Evolutionary conservation across 2,797 vertebrate genomes (phyloP).

Genomic region (Pseudopleuronectes americanus): DNA sequence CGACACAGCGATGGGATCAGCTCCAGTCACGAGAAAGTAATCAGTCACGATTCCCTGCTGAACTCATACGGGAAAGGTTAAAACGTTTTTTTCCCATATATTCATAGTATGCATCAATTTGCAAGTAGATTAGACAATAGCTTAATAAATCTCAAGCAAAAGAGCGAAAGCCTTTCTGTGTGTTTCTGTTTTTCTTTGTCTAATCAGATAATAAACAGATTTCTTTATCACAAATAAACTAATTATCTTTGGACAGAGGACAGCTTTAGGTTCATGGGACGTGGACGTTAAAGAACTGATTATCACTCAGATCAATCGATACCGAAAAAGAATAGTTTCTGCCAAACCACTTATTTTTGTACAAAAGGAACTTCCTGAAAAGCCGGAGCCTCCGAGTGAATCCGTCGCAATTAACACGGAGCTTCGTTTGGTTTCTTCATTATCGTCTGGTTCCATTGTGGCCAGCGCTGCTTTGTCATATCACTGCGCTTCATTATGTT

Average conservation of each 20-base stretch:
- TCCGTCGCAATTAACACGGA: slow-evolving; percentile 25
- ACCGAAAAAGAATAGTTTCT: slow-evolving; percentile 10
- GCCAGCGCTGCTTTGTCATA: slow-evolving; percentile 31
- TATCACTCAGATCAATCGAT: slow-evolving; percentile 28
- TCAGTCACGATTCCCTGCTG: too few relatives aligned
- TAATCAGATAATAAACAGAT: neutral
- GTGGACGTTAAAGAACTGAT: neutral
- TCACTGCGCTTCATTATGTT: slow-evolving; percentile 54
- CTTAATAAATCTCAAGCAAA: neutral
- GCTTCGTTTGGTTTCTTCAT: slow-evolving; percentile 17
- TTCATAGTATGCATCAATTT: too few relatives aligned
- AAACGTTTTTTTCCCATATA: too few relatives aligned
- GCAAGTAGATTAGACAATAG: too few relatives aligned
- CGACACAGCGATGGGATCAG: too few relatives aligned
- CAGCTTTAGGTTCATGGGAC: neutral
- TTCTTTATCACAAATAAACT: neutral
- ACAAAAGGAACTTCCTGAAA: slow-evolving; percentile 5
- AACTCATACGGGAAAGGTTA: too few relatives aligned
- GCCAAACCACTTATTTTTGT: slow-evolving; percentile 11
- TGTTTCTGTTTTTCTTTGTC: slow-evolving; percentile 7
- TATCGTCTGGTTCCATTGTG: slow-evolving; percentile 33
- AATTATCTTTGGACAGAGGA: neutral
- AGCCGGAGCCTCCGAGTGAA: neutral
- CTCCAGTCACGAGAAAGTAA: too few relatives aligned
- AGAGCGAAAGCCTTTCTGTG: neutral